Conservation (phyloP, 1,140 invertebrate genomes). For the Calliopsis andreniformis region DNA sequence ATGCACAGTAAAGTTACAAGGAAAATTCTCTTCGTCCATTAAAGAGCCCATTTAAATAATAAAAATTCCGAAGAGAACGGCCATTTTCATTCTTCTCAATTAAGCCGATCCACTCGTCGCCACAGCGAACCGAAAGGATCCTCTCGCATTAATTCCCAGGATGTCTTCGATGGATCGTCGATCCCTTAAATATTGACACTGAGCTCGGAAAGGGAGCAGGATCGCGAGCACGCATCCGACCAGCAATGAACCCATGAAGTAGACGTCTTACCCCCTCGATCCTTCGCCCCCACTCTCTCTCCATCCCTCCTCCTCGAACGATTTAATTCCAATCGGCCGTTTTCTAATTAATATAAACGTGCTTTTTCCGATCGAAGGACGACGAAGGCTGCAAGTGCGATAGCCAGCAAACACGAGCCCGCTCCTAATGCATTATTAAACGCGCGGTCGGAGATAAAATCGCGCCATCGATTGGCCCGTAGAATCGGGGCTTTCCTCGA, state of each 20-base stretch:
- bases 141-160: constrained; percentile 41
- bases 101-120: constrained; percentile 26
- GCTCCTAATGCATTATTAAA: constrained; percentile 43
- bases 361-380: constrained; percentile 23
- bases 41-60: not conserved
- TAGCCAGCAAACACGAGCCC: constrained; percentile 6
- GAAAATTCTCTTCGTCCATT: no score
- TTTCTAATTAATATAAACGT: constrained; percentile 71
- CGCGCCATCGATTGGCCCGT: not conserved
- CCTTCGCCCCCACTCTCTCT: constrained; percentile 19
- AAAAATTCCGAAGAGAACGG: not conserved
- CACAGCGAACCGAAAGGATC: constrained; percentile 23
- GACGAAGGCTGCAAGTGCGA: not conserved
- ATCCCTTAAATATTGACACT: constrained; percentile 71
- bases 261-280: constrained; percentile 32
- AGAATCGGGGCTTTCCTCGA: not conserved
- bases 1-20: no score
- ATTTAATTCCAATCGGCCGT: constrained; percentile 71
- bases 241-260: constrained; percentile 52
- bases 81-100: constrained; percentile 29
- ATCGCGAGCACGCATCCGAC: constrained; percentile 42
- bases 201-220: constrained; percentile 33
- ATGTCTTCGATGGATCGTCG: constrained; percentile 48
- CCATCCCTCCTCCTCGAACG: constrained; percentile 20
- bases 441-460: constrained; percentile 1